phyloP scores from a whole-genome alignment of 2,888 invertebrate genomes.

The Lasius platythorax region DNA sequence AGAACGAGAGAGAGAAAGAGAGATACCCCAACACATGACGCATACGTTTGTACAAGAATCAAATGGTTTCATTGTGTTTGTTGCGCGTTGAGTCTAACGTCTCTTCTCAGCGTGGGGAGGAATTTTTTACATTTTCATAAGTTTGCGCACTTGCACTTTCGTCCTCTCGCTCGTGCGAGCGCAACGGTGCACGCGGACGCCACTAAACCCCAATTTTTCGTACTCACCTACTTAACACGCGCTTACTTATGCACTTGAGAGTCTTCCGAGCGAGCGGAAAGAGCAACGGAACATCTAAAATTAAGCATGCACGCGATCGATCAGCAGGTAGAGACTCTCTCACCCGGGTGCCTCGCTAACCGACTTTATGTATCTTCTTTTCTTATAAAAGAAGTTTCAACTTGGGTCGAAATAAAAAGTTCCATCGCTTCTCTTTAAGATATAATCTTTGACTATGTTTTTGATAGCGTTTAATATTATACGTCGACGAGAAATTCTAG shows the following conservation, averaged over 20 bases:
- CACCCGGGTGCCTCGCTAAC: slow-evolving; percentile 60
- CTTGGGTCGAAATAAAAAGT: slow-evolving; percentile 28
- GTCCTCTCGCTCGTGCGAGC: slow-evolving; percentile 19
- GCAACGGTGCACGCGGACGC: slow-evolving; percentile 43
- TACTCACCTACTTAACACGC: slow-evolving; percentile 64
- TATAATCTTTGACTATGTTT: not conserved
- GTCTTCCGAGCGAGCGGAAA: slow-evolving; percentile 39
- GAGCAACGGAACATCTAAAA: slow-evolving; percentile 65
- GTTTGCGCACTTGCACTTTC: slow-evolving; percentile 35
- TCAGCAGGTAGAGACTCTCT: slow-evolving; percentile 67
- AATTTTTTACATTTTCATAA: slow-evolving; percentile 5
- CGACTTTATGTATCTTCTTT: slow-evolving; percentile 38
- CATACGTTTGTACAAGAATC: not conserved
- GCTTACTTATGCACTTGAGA: slow-evolving; percentile 66
- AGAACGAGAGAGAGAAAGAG: not conserved
- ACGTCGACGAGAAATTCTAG: not conserved
- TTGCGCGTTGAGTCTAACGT: not conserved
- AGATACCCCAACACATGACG: not conserved
- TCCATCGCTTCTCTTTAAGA: not conserved
- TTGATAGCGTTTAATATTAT: not conserved
- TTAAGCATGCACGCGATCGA: slow-evolving; percentile 66
- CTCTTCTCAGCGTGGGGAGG: not conserved
- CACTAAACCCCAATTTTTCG: slow-evolving; percentile 55
- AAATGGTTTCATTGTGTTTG: not conserved
- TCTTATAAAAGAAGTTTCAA: slow-evolving; percentile 42